These are phyloP conservation scores for Drosophila varians DNA, from an alignment of 1,140 invertebrate species.

Conservation along the genomic window DNA sequence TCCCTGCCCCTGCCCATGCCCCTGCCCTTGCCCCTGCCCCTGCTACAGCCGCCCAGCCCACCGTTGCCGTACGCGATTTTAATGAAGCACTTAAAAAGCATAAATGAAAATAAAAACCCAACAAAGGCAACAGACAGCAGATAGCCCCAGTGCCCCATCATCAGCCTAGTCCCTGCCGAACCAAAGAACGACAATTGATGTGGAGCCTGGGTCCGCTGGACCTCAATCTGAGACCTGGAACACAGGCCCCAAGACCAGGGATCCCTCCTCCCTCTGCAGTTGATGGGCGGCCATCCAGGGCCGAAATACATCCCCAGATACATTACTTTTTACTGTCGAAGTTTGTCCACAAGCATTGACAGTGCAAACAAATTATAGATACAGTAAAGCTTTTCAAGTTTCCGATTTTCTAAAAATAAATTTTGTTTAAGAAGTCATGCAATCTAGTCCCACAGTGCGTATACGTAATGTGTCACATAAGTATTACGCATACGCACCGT, in stretches of 20 bases:
- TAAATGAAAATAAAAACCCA: conserved; percentile 80
- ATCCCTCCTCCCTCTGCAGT: conserved; percentile 10
- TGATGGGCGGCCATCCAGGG: conserved; percentile 3
- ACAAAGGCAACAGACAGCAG: conserved; percentile 60
- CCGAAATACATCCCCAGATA: conserved; percentile 33
- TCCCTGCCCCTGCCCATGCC: conserved; percentile 17
- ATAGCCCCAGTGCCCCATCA: conserved; percentile 18
- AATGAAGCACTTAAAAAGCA: conserved; percentile 82
- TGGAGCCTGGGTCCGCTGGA: conserved; percentile 55
- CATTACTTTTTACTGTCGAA: conserved; percentile 64
- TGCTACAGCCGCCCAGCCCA: conserved; percentile 1
- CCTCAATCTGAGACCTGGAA: conserved; percentile 15
- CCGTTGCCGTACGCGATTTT: conserved; percentile 73
- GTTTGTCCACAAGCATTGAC: conserved; percentile 40
- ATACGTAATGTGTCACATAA: background rate
- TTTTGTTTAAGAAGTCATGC: background rate
- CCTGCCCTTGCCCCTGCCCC: conserved; percentile 24
- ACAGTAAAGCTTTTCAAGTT: conserved; percentile 2
- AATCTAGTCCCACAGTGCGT: background rate
- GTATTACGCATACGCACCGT: background rate
- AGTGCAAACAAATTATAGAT: conserved; percentile 36
- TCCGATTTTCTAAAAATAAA: background rate
- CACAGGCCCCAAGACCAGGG: background rate
- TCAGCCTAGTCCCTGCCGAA: conserved; percentile 20
- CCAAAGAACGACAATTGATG: conserved; percentile 75